Base-by-base conservation (phyloP, 2,113 vertebrate species). In the Monopterus albus region DNA sequence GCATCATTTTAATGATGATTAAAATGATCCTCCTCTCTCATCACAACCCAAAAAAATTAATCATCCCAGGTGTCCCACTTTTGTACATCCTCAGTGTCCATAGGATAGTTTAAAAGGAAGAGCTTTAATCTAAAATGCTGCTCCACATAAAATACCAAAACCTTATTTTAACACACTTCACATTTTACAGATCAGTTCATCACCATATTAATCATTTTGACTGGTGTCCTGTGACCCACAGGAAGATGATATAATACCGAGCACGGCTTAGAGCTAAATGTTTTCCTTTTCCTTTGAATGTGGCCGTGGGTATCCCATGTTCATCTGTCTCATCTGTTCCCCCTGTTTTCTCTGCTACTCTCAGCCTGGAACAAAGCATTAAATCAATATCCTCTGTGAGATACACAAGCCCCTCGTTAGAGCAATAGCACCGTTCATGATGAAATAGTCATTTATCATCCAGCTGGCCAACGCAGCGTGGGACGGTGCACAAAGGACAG, bases 321-420 rank as follows among this genome's bases (percentile, higher is more conserved):
- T 81, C 64, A 55, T 72, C 68, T 4, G 42, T 46, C 39, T 72
- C 5, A 12, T 67, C 59, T 28, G 33, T 23, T 0, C 23, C 42
- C 18, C 45, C 20, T 40, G 33, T 18, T 26, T 43, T 59, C 25
- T 55, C 51, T 38, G 65, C 57, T 50, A 17, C 42, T 50, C 55
- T 63, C 42, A 14, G 62, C 28, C 33, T 26, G 62, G 28, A 79
- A 79, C 80, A 13, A 66, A 75, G 78, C 62, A 67, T 66, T 57
- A 53, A 78, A 84, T 85, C 80, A 73, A 81, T 85, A 82, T 36
- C 63, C 72, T 70, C 26, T 57, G 28, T 23, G 29, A 56, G 53
- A 45, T 65, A 9, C 74, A 0, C 62, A 69, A 71, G 62, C 72
- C 49, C 28, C 62, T 29, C 18, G 55, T 40, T 60, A 59, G 15